These are phyloP conservation scores for Pachydiplax longipennis DNA, from an alignment of 2,888 invertebrate genomes.

Conservation along the genomic window DNA sequence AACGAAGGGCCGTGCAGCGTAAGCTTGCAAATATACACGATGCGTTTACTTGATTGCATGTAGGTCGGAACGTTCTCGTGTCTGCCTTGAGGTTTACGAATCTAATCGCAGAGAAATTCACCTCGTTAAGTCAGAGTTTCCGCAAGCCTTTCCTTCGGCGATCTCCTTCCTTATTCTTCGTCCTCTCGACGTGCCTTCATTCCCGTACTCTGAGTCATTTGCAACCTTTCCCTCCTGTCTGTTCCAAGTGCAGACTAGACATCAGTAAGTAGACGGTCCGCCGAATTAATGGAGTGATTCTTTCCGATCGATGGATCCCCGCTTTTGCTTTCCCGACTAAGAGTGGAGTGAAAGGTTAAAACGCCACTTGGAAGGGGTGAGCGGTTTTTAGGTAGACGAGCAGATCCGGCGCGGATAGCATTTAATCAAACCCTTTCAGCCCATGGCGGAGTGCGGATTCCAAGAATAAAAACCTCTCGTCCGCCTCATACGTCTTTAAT, in stretches of 20 bases:
- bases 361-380: background rate
- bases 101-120: no score
- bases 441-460: background rate
- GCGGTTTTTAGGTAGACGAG: background rate
- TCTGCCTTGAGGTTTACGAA: no score
- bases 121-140: background rate
- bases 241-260: background rate
- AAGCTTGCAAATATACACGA: no score
- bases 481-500: background rate
- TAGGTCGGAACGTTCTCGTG: no score
- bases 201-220: background rate
- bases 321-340: background rate
- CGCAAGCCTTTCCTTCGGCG: background rate
- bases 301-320: background rate
- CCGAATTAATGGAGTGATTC: conserved; percentile 6
- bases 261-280: background rate
- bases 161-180: background rate
- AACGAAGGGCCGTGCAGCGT: no score
- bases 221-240: background rate
- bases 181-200: background rate
- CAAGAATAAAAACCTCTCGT: background rate
- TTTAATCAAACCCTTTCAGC: background rate
- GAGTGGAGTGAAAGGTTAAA: background rate
- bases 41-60: no score
- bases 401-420: background rate